Evolutionary conservation across 2,888 invertebrate species (phyloP).

Genomic region (Sinohyriopsis cumingii): DNA sequence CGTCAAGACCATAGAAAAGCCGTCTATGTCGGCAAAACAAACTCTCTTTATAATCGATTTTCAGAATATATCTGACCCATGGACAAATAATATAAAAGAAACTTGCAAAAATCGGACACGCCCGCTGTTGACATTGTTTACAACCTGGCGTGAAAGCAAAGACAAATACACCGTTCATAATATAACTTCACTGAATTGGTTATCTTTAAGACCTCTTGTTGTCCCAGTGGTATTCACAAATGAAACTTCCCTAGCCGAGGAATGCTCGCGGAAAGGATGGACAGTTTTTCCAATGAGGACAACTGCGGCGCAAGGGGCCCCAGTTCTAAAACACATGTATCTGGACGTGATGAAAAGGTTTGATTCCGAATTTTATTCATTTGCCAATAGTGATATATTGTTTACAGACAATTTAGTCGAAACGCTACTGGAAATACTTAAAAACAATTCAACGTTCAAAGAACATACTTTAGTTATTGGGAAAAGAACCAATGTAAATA

Average conservation of each 20-base stretch:
- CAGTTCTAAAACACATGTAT: slow-evolving; percentile 35
- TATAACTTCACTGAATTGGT: slow-evolving; percentile 27
- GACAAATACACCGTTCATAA: slow-evolving; percentile 1
- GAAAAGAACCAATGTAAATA: slow-evolving; percentile 16
- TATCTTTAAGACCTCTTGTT: slow-evolving; percentile 15
- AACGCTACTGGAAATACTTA: slow-evolving; percentile 4
- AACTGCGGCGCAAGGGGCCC: slow-evolving; percentile 4
- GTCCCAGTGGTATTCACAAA: slow-evolving; percentile 22
- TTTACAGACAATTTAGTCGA: slow-evolving; percentile 19
- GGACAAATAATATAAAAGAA: too few species aligned
- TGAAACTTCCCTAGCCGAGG: background rate
- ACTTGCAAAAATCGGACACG: too few species aligned
- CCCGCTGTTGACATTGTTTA: too few species aligned
- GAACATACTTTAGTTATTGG: slow-evolving; percentile 18
- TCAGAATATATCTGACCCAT: too few species aligned
- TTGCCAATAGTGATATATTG: slow-evolving; percentile 35
- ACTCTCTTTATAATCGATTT: too few species aligned
- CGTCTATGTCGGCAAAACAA: too few species aligned
- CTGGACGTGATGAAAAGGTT: slow-evolving; percentile 14
- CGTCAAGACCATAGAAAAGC: too few species aligned
- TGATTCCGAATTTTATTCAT: slow-evolving; percentile 26
- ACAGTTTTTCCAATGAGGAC: slow-evolving; percentile 2
- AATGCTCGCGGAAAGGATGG: slow-evolving; percentile 10
- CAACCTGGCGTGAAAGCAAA: too few species aligned
- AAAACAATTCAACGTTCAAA: background rate